A percentile compares a stretch with the other conserved stretches of the same genome.
Evolutionary conservation across 2,888 invertebrate species (phyloP).

Genomic region (Malthinus flaveolus): DNA sequence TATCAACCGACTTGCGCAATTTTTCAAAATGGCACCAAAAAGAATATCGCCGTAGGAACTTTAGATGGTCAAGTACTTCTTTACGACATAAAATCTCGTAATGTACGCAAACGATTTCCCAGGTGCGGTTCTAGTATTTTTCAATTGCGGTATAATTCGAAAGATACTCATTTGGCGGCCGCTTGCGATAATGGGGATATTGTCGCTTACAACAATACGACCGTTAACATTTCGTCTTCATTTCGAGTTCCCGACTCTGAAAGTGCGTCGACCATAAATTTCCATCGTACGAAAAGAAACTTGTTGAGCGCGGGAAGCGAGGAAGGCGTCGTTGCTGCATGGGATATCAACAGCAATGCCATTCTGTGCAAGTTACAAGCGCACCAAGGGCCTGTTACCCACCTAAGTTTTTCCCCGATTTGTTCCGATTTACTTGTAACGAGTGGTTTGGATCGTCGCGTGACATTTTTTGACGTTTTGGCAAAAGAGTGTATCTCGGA

Average conservation of each 20-base stretch:
- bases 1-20: slow-evolving; percentile 48
- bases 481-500: slow-evolving; percentile 50
- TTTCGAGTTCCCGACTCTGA: slow-evolving; percentile 47
- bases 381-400: slow-evolving; percentile 62
- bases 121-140: slow-evolving; percentile 41
- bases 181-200: slow-evolving; percentile 48
- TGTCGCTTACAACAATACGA: slow-evolving; percentile 44
- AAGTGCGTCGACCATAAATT: slow-evolving; percentile 42
- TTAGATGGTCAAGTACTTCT: slow-evolving; percentile 46
- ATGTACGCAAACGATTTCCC: slow-evolving; percentile 45
- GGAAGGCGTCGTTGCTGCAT: slow-evolving; percentile 50
- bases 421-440: slow-evolving; percentile 61
- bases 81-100: slow-evolving; percentile 49
- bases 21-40: slow-evolving; percentile 51
- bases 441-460: slow-evolving; percentile 60
- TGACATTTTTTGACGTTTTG: slow-evolving; percentile 60
- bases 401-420: slow-evolving; percentile 60
- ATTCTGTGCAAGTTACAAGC: slow-evolving; percentile 45
- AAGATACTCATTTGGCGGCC: slow-evolving; percentile 48
- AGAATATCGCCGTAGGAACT: slow-evolving; percentile 46
- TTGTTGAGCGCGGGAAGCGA: slow-evolving; percentile 48
- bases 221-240: slow-evolving; percentile 41
- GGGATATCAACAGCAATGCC: slow-evolving; percentile 49
- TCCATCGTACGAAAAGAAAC: slow-evolving; percentile 45
- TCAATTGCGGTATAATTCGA: slow-evolving; percentile 45